Base-by-base conservation (phyloP, 2,797 vertebrate species). In the Tapirus indicus region DNA sequence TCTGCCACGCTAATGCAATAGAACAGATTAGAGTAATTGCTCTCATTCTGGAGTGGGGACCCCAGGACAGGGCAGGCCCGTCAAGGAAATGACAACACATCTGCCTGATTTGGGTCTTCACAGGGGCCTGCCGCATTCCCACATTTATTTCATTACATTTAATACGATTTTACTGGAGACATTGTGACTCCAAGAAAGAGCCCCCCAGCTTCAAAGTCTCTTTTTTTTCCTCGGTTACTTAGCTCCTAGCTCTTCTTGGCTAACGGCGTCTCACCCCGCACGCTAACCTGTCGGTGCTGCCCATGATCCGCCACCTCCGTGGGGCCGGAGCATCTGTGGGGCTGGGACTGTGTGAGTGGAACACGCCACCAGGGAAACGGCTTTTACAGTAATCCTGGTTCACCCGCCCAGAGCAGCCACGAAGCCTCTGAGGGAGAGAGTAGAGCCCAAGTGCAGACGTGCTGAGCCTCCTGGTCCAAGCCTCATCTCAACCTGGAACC, bases 11-110 rank as follows among this genome's bases (percentile, higher is more conserved):
- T 99, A 99, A 99, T 99, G 99, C 98, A 98, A 99, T 99, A 98
- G 99, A 99, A 98, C 98, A 98, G 99, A 99, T 99, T 99, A 99
- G 99, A 98, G 98, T 99, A 99, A 99, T 99, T 99, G 98, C 98
- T 98, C 99, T 99, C 98, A 97, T 97, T 97, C 68, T 94, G 87
- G 98, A 95, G 96, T 78, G 77, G n/a, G 98, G 98, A 98, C 98
- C 98, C 97, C 93, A 93, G 91, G 97, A 97, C 96, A 94, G 98
- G 97, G 98, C 98, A 95, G 41, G 95, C 98, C 96, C 71, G 97
- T 99, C 99, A 99, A 98, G 75, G 96, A 98, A 99, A 98, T 98
- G 98, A 99, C 98, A 98, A 98, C 98, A 98, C 98, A 99, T 98
- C 98, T 97, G 98, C 98, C 96, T 97, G 98, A 21, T 98, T 98